Percentiles rank a stretch among this genome's conserved stretches.
These are phyloP conservation scores for Lucilia cuprina DNA, from an alignment of 1,140 invertebrate genomes.

Conservation along the genomic window DNA sequence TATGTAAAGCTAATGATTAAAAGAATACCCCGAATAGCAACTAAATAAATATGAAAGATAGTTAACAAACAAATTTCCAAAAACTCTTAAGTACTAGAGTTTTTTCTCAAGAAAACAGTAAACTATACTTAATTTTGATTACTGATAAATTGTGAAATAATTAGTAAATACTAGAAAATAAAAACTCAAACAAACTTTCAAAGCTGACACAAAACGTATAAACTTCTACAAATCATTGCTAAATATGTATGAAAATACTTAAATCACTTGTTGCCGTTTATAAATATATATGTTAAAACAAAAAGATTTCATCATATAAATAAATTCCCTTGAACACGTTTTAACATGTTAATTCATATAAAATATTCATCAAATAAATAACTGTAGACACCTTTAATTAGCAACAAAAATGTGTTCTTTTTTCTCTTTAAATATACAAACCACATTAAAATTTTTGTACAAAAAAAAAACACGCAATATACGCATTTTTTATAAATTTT, in stretches of 20 bases:
- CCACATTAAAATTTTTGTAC: background rate
- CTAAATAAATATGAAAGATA: no score
- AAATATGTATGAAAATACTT: no score
- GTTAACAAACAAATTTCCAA: no score
- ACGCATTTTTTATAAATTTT: background rate
- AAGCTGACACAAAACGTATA: no score
- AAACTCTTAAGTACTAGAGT: no score
- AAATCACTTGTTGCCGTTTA: background rate
- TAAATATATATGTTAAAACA: background rate
- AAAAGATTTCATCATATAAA: background rate
- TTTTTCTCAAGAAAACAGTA: background rate
- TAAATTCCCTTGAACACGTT: background rate
- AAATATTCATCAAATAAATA: background rate
- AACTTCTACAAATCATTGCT: no score
- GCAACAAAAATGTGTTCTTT: background rate
- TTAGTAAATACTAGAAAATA: no score
- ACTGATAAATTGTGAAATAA: background rate
- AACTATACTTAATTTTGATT: background rate
- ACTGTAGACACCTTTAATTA: background rate
- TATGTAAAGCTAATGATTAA: constrained; percentile 40
- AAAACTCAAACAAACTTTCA: no score
- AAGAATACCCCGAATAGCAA: no score
- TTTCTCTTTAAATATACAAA: background rate
- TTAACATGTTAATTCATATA: background rate
- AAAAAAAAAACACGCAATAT: constrained; percentile 7